Base-by-base conservation (phyloP, 2,797 vertebrate genomes). In the Cyprinella venusta region DNA sequence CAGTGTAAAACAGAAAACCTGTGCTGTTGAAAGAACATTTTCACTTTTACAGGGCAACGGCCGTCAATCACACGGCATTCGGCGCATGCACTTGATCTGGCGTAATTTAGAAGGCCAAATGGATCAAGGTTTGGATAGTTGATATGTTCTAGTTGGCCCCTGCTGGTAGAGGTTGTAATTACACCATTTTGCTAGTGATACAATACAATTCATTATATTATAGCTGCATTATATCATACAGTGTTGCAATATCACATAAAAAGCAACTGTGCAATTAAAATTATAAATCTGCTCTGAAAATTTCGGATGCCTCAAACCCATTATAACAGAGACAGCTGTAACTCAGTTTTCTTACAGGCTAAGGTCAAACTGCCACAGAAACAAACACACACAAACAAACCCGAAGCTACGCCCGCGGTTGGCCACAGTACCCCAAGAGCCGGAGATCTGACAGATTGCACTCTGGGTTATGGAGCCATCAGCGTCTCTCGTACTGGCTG, bases 391-490 rank as follows among this genome's bases (percentile, higher is more conserved):
- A 50, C 36, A 78, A 30, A 81, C 78, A 82, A 40, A 64, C 33
- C 79, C 83, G 76, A 61, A 90, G 89, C 88, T 76, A 85, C 76
- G 82, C 90, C 88, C 84, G 86, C 83, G 81, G 86, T 85, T 84
- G 90, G 90, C 90, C 88, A 86, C 86, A 83, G 87, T 88, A 83
- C 88, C 86, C 68, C 54, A 85, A 42, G 85, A 88, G 89, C 84
- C 82, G 81, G 86, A 82, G 75, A 4, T 79, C 88, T 89, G 92
- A 92, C 93, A 93, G 92, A 93, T 90, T 92, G 93, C 90, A 88
- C 70, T 85, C 88, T 85, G 88, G 90, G 90, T 92, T 89, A 85
- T 86, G 68, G 89, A 92, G 90, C 85, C 89, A 93, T 93, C 91
- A 92, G 90, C 92, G 90, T 91, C 90, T 80, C 92, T 94, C 84